These are phyloP conservation scores for Lytechinus pictus DNA, from an alignment of 35 echinoderm and acorn worm genomes.

Conservation along the genomic window DNA sequence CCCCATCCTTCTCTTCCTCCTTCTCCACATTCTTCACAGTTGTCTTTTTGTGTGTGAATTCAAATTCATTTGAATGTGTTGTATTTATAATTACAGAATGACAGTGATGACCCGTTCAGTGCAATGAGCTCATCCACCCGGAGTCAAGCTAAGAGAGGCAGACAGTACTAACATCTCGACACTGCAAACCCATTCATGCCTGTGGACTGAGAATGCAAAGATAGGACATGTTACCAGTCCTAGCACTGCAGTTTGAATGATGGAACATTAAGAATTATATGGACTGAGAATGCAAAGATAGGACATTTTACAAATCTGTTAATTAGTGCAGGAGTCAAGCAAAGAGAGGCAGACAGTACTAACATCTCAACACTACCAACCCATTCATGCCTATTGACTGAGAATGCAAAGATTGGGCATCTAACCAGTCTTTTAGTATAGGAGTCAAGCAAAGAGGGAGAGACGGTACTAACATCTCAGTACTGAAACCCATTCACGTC, in stretches of 20 bases:
- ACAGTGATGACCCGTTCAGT: not conserved
- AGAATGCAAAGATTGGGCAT: no score
- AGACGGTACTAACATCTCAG: not conserved
- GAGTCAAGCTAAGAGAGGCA: not conserved
- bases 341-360: no score
- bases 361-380: no score
- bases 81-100: not conserved
- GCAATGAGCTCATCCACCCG: not conserved
- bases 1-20: no score
- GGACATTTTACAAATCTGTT: no score
- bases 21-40: no score
- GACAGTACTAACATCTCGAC: not conserved
- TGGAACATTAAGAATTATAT: no score
- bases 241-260: no score
- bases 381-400: no score
- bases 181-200: not conserved
- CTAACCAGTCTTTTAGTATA: not conserved
- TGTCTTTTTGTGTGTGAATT: no score
- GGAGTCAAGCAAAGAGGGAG: not conserved
- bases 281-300: no score
- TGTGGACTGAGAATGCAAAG: not conserved
- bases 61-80: not conserved
- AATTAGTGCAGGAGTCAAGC: no score
- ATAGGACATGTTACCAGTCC: not conserved
- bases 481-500: not conserved